A percentile compares a stretch with the other conserved stretches of the same genome.
Evolutionary conservation across 2,113 vertebrate genomes (phyloP).

Genomic region (Beaufortia kweichowensis): DNA sequence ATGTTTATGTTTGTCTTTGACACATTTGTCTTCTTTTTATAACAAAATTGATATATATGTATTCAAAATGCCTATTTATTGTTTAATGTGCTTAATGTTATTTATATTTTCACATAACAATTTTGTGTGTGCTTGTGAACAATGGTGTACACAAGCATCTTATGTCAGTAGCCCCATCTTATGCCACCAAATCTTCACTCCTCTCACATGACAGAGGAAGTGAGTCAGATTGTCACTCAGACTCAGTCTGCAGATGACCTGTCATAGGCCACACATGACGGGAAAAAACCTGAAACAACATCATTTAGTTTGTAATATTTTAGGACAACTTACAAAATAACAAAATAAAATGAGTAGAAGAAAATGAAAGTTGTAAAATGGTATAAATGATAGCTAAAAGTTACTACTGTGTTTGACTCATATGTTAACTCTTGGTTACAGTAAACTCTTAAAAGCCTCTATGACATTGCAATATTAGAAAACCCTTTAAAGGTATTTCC

Average conservation of each 20-base stretch:
- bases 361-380: no score
- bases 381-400: no score
- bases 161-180: background rate
- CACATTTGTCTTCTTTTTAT: background rate
- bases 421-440: background rate
- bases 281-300: constrained; percentile 32
- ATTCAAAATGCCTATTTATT: background rate
- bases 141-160: background rate
- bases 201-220: constrained; percentile 51
- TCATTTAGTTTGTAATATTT: background rate
- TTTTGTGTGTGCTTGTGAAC: constrained; percentile 2
- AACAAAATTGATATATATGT: no score
- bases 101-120: background rate
- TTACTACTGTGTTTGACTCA: no score
- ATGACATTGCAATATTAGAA: background rate
- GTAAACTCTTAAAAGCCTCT: background rate
- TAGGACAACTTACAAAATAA: no score
- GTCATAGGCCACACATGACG: constrained; percentile 33
- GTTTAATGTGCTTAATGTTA: background rate
- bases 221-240: constrained; percentile 40
- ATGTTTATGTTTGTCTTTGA: background rate
- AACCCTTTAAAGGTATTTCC: background rate
- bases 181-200: constrained; percentile 2
- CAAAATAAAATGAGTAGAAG: no score
- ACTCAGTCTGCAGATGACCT: constrained; percentile 42